These are phyloP conservation scores for Elmis aenea DNA, from an alignment of 2,888 invertebrate species.

Conservation along the genomic window DNA sequence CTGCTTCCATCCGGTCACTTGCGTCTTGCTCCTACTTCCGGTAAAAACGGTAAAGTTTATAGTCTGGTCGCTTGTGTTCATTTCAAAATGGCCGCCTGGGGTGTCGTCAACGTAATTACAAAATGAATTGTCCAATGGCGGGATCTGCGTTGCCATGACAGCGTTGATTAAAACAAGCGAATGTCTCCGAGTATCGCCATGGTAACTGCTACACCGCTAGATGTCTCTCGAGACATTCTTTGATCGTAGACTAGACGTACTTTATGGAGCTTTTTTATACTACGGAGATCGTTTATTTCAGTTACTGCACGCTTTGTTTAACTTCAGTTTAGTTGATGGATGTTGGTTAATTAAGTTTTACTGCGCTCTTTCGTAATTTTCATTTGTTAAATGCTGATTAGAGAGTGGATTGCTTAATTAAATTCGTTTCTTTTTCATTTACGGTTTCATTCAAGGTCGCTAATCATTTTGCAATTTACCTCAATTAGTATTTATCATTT, in stretches of 20 bases:
- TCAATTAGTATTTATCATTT: too few relatives aligned
- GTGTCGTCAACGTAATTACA: constrained; percentile 52
- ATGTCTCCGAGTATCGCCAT: constrained; percentile 47
- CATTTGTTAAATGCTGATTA: constrained; percentile 27
- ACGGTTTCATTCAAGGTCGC: constrained; percentile 16
- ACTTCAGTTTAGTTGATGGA: constrained; percentile 36
- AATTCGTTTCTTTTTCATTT: constrained; percentile 24
- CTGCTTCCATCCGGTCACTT: constrained; percentile 25
- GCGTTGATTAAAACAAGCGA: constrained; percentile 50
- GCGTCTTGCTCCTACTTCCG: constrained; percentile 26
- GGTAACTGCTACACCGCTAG: constrained; percentile 43
- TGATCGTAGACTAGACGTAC: constrained; percentile 26
- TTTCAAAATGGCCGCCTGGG: constrained; percentile 51
- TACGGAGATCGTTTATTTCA: constrained; percentile 40
- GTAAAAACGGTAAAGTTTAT: constrained; percentile 28
- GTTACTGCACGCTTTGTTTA: constrained; percentile 37
- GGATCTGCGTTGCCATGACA: constrained; percentile 50
- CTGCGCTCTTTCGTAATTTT: constrained; percentile 14
- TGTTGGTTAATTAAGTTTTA: constrained; percentile 34
- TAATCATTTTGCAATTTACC: too few relatives aligned
- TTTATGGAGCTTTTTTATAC: constrained; percentile 36
- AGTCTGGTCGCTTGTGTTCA: constrained; percentile 42
- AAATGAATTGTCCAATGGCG: constrained; percentile 51
- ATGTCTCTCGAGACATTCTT: constrained; percentile 36
- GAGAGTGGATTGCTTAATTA: constrained; percentile 29